These are phyloP conservation scores for Drosophila emarginata DNA, from an alignment of 2,888 invertebrate genomes.

Conservation along the genomic window DNA sequence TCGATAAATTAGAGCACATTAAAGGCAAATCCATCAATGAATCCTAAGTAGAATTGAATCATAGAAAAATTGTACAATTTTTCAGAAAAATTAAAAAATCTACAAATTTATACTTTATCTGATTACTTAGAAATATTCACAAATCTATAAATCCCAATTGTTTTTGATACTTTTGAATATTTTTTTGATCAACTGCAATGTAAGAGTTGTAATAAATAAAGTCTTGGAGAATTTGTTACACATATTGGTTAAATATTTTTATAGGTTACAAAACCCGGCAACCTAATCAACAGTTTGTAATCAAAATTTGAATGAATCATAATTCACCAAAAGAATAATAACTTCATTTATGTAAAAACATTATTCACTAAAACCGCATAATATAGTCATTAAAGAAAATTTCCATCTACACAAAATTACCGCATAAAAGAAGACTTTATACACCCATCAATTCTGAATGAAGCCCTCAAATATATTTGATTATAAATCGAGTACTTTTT, in stretches of 20 bases:
- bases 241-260: neutral
- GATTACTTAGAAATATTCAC: too few species aligned
- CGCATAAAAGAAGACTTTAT: slow-evolving; percentile 75
- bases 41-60: too few species aligned
- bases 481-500: slow-evolving; percentile 43
- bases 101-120: too few species aligned
- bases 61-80: too few species aligned
- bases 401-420: slow-evolving; percentile 66
- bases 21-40: too few species aligned
- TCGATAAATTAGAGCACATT: too few species aligned
- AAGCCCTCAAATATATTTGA: slow-evolving; percentile 66
- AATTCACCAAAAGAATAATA: neutral
- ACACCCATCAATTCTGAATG: slow-evolving; percentile 71
- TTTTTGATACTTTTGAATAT: too few species aligned
- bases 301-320: neutral
- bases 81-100: too few species aligned
- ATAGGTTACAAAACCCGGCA: neutral
- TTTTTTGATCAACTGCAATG: too few species aligned
- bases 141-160: too few species aligned
- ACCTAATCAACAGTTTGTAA: neutral
- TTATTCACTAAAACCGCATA: slow-evolving; percentile 30
- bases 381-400: slow-evolving; percentile 66
- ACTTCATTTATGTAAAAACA: slow-evolving; percentile 1
- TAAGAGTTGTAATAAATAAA: too few species aligned
- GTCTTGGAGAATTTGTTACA: neutral